Evolutionary conservation across 1,140 invertebrate species (phyloP), one percentile per base, ranked within the genome.

Genomic region (Caenorhabditis briggsae): DNA sequence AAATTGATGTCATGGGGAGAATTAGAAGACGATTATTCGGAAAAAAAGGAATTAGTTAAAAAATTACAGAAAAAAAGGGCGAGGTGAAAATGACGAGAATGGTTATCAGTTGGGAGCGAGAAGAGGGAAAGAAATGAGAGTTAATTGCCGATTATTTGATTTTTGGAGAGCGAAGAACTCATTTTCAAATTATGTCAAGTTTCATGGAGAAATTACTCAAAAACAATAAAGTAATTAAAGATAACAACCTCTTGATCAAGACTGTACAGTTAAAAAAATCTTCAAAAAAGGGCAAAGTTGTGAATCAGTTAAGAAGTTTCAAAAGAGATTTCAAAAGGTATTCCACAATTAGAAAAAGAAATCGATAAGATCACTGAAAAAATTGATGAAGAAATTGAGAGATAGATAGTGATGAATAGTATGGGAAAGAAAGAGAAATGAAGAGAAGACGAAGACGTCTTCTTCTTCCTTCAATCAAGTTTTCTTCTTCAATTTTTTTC

Each of bases 371-470:
- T 59, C 82, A 83, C 1, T 83, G 53, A 58, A 56, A 83, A 46
- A 41, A 83, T 58, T 61, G 59, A 48, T 46, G 46, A 43, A 53
- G 53, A 55, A 41, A 82, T 11, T n/a, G 55, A 83, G 82, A 58
- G 55, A 59, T n/a, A 83, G 82, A 41, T 33, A 58, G 25, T 25
- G 20, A 56, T 83, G 82, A 58, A 83, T 41, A 59, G 33, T 48
- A 20, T 83, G 82, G 78, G 58, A 41, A 83, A 58, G 82, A 83
- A 46, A 58, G 55, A 83, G 53, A 83, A n/a, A 50, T 20, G 18
- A 14, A 16, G 82, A 59, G 48, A 33, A 78, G 53, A 46, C 53
- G 82, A 58, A 25, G 53, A 53, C 70, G 50, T 78, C 70, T 78
- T n/a, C 50, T 53, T 53, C 50, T 5, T 53, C 50, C 16, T 64